Conservation (phyloP, 2,888 invertebrate species). For the Microctonus aethiopoides region DNA sequence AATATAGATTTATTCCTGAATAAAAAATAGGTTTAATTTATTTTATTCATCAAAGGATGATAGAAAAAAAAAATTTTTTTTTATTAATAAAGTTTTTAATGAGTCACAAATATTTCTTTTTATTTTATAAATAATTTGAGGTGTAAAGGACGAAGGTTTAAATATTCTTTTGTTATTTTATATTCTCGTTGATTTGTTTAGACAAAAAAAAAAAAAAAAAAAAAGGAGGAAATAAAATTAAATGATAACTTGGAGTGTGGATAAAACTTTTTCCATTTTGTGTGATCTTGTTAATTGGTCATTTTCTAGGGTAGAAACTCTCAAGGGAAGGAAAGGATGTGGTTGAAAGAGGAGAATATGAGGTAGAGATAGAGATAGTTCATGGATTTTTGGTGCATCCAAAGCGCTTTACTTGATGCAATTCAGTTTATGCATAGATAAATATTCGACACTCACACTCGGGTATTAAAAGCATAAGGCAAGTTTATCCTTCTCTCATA, state of each 20-base stretch:
- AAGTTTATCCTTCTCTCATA: neutral
- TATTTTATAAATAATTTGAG: neutral
- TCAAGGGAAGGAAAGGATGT: neutral
- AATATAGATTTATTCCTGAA: no score
- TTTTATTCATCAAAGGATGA: no score
- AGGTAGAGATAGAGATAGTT: neutral
- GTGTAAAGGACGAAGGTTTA: neutral
- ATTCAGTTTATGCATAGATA: conserved; percentile 29
- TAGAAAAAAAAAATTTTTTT: neutral
- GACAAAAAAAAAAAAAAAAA: neutral
- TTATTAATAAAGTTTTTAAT: neutral
- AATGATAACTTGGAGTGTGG: neutral
- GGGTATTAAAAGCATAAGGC: neutral
- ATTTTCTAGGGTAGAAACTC: neutral
- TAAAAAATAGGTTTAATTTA: no score
- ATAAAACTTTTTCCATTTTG: conserved; percentile 21
- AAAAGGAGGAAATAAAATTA: neutral
- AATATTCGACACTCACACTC: conserved; percentile 4
- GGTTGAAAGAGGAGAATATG: neutral
- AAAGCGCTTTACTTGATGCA: conserved; percentile 24
- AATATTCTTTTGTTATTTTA: neutral
- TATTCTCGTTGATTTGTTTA: neutral
- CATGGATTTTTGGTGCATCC: neutral
- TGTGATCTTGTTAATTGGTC: conserved; percentile 21
- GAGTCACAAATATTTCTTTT: neutral